Conservation (phyloP, 2,888 invertebrate genomes). For the Margaritifera margaritifera region DNA sequence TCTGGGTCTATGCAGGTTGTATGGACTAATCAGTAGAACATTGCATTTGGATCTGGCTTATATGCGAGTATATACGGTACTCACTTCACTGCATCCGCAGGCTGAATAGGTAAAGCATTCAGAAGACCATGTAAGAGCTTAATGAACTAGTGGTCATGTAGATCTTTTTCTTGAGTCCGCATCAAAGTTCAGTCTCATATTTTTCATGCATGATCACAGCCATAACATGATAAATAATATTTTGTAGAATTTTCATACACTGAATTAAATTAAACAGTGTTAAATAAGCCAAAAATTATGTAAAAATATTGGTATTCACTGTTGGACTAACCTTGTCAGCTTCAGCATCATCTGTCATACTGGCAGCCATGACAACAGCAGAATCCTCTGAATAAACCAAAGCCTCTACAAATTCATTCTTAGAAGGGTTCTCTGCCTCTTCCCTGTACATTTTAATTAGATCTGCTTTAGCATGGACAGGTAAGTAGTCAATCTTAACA, state of each 20-base stretch:
- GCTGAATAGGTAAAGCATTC: no score
- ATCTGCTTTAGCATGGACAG: conserved; percentile 73
- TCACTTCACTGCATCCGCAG: no score
- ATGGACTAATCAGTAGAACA: no score
- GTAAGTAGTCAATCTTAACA: conserved; percentile 79
- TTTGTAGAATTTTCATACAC: neutral
- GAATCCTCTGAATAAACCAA: conserved; percentile 79
- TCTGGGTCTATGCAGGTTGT: no score
- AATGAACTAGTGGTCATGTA: no score
- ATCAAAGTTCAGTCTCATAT: neutral
- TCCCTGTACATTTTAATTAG: conserved; percentile 73
- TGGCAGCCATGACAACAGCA: conserved; percentile 85
- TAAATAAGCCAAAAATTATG: neutral
- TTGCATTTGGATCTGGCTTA: no score
- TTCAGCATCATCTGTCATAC: conserved; percentile 79
- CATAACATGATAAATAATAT: neutral
- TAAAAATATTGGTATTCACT: no score
- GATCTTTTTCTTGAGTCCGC: no score
- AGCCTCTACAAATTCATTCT: conserved; percentile 85
- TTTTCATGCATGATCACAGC: neutral
- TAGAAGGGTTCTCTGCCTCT: conserved; percentile 74
- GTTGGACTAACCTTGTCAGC: conserved; percentile 76
- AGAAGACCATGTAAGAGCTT: no score
- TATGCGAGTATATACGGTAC: no score
- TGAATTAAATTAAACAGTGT: neutral